Conservation (phyloP, 2,113 vertebrate genomes). For the Podarcis cretensis region DNA sequence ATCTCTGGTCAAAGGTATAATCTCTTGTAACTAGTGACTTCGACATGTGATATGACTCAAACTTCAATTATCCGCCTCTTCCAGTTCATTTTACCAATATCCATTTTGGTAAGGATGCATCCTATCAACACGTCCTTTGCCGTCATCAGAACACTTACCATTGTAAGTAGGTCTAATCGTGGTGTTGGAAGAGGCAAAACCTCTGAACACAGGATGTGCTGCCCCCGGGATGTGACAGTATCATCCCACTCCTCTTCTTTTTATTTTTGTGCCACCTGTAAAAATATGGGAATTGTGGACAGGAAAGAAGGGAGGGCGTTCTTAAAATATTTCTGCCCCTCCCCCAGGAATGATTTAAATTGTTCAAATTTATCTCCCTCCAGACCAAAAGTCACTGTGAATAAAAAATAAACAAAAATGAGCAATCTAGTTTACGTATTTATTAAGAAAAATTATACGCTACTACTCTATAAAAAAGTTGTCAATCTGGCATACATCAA, state of each 20-base stretch:
- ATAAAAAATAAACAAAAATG: not conserved
- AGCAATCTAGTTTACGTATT: not conserved
- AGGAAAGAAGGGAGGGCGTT: not conserved
- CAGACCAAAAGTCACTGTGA: not conserved
- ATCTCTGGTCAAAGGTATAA: slow-evolving; percentile 24
- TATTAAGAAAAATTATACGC: not conserved
- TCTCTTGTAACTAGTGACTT: slow-evolving; percentile 21
- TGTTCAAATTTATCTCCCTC: not conserved
- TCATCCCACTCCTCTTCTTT: slow-evolving; percentile 20
- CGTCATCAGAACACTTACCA: slow-evolving; percentile 12
- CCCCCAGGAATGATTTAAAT: not conserved
- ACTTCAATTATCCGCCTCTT: slow-evolving; percentile 18
- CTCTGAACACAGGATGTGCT: slow-evolving; percentile 10
- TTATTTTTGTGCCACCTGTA: not conserved
- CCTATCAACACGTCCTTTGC: slow-evolving; percentile 15
- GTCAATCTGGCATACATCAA: not conserved
- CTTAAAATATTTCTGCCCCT: not conserved
- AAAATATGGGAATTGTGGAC: not conserved
- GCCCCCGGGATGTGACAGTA: not conserved
- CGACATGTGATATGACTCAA: slow-evolving; percentile 12
- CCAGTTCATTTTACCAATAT: not conserved
- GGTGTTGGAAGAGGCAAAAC: slow-evolving; percentile 10
- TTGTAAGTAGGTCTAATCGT: slow-evolving; percentile 2
- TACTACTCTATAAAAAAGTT: not conserved
- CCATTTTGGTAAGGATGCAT: slow-evolving; percentile 17